Conservation (phyloP, 2,113 vertebrate genomes). For the Notothenia rossii region DNA sequence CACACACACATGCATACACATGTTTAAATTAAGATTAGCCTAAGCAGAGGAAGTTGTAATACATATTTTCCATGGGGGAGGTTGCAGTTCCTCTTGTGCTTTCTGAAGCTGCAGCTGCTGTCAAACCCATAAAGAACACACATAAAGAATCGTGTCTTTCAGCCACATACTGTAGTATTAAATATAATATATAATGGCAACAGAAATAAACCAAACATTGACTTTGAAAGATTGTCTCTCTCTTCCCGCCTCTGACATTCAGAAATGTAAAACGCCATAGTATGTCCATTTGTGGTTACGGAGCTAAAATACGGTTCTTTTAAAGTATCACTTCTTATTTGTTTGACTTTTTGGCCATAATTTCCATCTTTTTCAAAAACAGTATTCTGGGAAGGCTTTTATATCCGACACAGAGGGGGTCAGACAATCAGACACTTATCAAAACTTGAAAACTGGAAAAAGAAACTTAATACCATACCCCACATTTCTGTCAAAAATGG, state of each 20-base stretch:
- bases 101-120: conserved; percentile 24
- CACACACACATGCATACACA: not conserved
- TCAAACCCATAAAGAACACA: not conserved
- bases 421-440: not conserved
- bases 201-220: not conserved
- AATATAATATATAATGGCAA: not conserved
- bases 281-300: not conserved
- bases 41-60: conserved; percentile 21
- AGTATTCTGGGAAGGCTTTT: not conserved
- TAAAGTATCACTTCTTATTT: not conserved
- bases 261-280: not conserved
- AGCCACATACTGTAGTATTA: not conserved
- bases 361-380: not conserved
- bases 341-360: not conserved
- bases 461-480: not conserved
- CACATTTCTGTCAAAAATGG: too few relatives aligned
- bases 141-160: not conserved
- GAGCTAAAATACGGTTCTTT: not conserved
- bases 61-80: conserved; percentile 10
- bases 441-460: not conserved
- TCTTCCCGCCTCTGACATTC: not conserved
- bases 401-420: not conserved
- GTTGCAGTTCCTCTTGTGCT: conserved; percentile 31
- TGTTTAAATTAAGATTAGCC: not conserved
- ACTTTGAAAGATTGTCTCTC: not conserved